Base-by-base conservation (phyloP, 2,113 vertebrate species). In the Dipodomys stephensi region DNA sequence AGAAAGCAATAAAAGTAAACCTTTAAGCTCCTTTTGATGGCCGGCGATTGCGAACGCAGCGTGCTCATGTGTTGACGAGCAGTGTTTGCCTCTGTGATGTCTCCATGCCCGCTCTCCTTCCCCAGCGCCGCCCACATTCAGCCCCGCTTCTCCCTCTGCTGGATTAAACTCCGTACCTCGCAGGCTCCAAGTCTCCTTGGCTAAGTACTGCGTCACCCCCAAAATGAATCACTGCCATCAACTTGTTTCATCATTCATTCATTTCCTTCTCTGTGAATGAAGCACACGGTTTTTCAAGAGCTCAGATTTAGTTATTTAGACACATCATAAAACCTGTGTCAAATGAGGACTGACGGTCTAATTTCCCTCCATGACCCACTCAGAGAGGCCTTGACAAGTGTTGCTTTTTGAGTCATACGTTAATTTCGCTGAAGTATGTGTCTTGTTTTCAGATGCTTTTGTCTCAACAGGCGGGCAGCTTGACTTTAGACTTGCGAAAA, bases 401-500 rank as follows among this genome's bases (percentile, higher is more conserved):
- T 28, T 39, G 16, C 20, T 9, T 87, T 83, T 53, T 5, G 22
- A 11, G 23, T 64, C 22, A 64, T 64, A 23, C 20, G 27, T 23
- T 83, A 91, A 5, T 57, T 88, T 82, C 30, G 64, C 7, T 22
- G 19, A 88, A 4, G 11, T 60, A 22, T 46, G 27, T 69, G 4
- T 76, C 49, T 71, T 77, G 57, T 23, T 44, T 20, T 85, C 10
- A 60, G 18, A 49, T 49, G 49, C 49, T 57, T 78, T 15, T 86
- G 19, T 67, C 60, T 95, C 68, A 88, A 44, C 2, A 16, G 76
- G 65, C 87, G 65, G 83, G 53, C 30, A 74, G 2, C 94, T 90
- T 93, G n/a, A 73, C 53, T 87, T 86, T 72, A 89, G n/a, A 13
- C 6, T 85, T 46, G 44, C 83, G 89, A 46, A 93, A 81, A 87